Conservation (phyloP, 2,888 invertebrate species). For the Falcaria lacertinaria region DNA sequence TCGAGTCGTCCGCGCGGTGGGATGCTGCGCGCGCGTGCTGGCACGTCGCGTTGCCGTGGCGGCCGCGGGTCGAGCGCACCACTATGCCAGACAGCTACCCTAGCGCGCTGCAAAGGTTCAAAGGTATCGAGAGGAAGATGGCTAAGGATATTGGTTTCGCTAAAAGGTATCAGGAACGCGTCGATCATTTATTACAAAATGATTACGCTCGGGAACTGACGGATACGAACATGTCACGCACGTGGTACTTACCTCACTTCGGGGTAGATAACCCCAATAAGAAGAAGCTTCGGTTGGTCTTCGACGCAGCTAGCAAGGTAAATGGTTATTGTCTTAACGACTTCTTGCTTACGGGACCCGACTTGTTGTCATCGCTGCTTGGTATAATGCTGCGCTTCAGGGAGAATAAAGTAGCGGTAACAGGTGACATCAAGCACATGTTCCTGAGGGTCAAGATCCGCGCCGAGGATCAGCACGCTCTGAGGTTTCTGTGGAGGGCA, state of each 20-base stretch:
- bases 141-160: too few species aligned
- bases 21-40: too few species aligned
- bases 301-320: constrained; percentile 14
- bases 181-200: too few species aligned
- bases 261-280: constrained; percentile 16
- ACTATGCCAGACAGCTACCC: not conserved
- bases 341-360: constrained; percentile 17
- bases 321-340: constrained; percentile 18
- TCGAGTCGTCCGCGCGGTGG: not conserved
- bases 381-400: constrained; percentile 40
- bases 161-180: too few species aligned
- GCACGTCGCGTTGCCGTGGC: not conserved
- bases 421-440: constrained; percentile 17
- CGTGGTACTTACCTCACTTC: constrained; percentile 6
- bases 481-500: not conserved
- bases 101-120: not conserved
- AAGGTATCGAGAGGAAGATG: too few species aligned
- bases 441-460: constrained; percentile 13
- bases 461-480: constrained; percentile 10
- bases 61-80: too few species aligned
- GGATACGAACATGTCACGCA: too few species aligned
- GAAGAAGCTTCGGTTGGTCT: constrained; percentile 15
- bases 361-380: constrained; percentile 21
- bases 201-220: too few species aligned
- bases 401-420: constrained; percentile 20